Conservation (phyloP, 2,888 invertebrate genomes). For the Macropis europaea region DNA sequence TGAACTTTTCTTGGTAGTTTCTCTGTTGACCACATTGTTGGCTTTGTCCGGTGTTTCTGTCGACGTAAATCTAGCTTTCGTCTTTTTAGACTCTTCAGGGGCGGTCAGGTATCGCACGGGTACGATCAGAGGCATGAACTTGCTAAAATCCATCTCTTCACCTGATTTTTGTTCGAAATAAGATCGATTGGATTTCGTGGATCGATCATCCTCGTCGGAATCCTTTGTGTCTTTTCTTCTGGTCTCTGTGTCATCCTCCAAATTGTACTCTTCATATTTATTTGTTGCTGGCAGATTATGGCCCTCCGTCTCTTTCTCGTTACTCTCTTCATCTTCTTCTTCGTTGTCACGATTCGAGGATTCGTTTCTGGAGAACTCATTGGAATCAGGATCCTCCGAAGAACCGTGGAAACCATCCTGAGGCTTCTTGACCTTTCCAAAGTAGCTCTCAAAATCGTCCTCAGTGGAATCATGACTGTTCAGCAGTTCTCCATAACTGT, state of each 20-base stretch:
- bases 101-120: conserved; percentile 67
- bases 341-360: not conserved
- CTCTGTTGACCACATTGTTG: not conserved
- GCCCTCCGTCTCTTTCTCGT: conserved; percentile 36
- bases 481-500: conserved; percentile 75
- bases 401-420: conserved; percentile 59
- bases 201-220: not conserved
- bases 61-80: not conserved
- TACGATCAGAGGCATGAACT: conserved; percentile 63
- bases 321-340: conserved; percentile 20
- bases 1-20: not conserved
- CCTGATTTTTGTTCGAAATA: not conserved
- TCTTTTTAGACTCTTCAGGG: conserved; percentile 44
- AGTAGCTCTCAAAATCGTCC: conserved; percentile 63
- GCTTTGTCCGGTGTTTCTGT: not conserved
- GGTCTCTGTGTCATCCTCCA: conserved; percentile 45
- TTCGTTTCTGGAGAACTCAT: conserved; percentile 17
- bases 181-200: not conserved
- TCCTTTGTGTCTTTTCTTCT: conserved; percentile 6
- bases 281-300: conserved; percentile 49
- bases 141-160: conserved; percentile 53
- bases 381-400: conserved; percentile 27
- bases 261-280: conserved; percentile 74
- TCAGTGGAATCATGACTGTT: conserved; percentile 68
- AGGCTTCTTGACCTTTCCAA: conserved; percentile 57